Base-by-base conservation (phyloP, 2,888 invertebrate species). In the Caenorhabditis sp. region DNA sequence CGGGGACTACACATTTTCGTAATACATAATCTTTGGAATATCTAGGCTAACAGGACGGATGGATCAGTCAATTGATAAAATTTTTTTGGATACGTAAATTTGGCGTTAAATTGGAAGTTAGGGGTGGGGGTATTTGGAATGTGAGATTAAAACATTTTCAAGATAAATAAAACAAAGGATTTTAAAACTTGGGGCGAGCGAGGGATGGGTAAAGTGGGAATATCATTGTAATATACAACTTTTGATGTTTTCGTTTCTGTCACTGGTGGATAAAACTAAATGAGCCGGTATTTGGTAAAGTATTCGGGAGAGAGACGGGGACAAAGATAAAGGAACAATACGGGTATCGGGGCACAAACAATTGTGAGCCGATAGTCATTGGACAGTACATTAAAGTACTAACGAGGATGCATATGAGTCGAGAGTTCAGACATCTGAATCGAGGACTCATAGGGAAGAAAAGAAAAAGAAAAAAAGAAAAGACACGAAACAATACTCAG, bases 271-370 rank as follows among this genome's bases (percentile, higher is more conserved):
- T 78, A 79, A n/a, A n/a, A n/a, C n/a, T n/a, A n/a, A 53, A 70
- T 79, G 79, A 79, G 65, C 79, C 79, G 79, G 60, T 79, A 65
- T 70, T 71, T 71, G 67, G 65, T 74, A 76, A 78, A 78, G 65
- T 78, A 58, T 67, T 76, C 28, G 50, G 64, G 72, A 58, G 65
- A 65, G 24, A 51, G 26, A 58, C 65, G 26, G 62, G 60, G 65
- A 74, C 47, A 60, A 64, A 65, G 56, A n/a, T 9, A 56, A 61
- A 28, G 28, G 18, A 53, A n/a, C n/a, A n/a, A n/a, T n/a, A n/a
- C n/a, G n/a, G n/a, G n/a, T n/a, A n/a, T n/a, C n/a, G n/a, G n/a
- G n/a, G n/a, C n/a, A n/a, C 6, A 53, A 15, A 37, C 58, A 28
- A 32, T n/a, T 35, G 20, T 35, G 15, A 72, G 56, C 62, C 71